phyloP scores from a whole-genome alignment of 2,888 invertebrate species.

The Eretmocerus hayati region DNA sequence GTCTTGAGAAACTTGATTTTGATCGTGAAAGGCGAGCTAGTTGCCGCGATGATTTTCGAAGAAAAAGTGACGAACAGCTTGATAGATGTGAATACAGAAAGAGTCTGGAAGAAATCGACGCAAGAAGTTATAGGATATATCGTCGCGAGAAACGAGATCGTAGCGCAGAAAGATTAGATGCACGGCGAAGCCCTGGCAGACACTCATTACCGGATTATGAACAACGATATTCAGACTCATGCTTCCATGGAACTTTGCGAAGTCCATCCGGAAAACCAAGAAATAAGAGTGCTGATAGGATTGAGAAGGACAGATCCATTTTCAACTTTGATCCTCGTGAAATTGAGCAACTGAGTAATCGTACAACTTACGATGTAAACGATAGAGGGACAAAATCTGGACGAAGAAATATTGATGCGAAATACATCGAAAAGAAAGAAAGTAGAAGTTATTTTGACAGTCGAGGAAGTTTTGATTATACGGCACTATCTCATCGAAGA shows the following conservation, averaged over 20 bases:
- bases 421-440: slow-evolving; percentile 26
- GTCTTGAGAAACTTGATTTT: slow-evolving; percentile 31
- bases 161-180: slow-evolving; percentile 36
- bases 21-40: slow-evolving; percentile 23
- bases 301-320: slow-evolving; percentile 34
- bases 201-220: slow-evolving; percentile 30
- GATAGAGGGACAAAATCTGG: slow-evolving; percentile 27
- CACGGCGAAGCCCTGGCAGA: slow-evolving; percentile 23
- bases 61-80: slow-evolving; percentile 34
- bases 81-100: slow-evolving; percentile 33
- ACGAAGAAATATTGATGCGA: slow-evolving; percentile 25
- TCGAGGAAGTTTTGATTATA: slow-evolving; percentile 30
- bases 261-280: slow-evolving; percentile 31
- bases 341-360: slow-evolving; percentile 34
- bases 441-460: slow-evolving; percentile 28
- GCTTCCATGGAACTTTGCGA: slow-evolving; percentile 31
- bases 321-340: slow-evolving; percentile 40
- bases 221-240: slow-evolving; percentile 37
- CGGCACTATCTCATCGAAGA: slow-evolving; percentile 29
- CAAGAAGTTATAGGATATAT: slow-evolving; percentile 15
- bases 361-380: slow-evolving; percentile 27
- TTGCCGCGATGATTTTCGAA: slow-evolving; percentile 27
- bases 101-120: slow-evolving; percentile 33
- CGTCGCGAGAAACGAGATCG: slow-evolving; percentile 27
- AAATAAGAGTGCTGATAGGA: slow-evolving; percentile 38